Percentiles rank a stretch among this genome's conserved stretches.
phyloP scores from a whole-genome alignment of 1,140 invertebrate species.

The Magallana gigas region DNA sequence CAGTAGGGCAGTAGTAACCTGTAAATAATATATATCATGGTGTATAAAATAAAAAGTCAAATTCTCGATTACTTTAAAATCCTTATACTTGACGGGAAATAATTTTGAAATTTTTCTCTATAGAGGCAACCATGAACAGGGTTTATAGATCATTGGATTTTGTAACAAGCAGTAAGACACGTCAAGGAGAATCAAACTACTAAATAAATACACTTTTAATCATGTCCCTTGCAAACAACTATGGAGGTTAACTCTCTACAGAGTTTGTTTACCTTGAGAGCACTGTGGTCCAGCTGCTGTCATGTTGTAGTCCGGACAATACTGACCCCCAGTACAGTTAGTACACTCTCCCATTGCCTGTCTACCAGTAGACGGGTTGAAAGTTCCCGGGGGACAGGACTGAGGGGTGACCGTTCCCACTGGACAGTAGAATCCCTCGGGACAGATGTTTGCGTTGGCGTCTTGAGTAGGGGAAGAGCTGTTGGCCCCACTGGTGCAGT shows the following conservation, averaged over 20 bases:
- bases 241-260: not conserved
- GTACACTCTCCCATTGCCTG: constrained; percentile 67
- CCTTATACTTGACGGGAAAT: too few relatives aligned
- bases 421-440: constrained; percentile 74
- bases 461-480: constrained; percentile 69
- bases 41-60: too few relatives aligned
- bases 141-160: too few relatives aligned
- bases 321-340: constrained; percentile 71
- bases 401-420: constrained; percentile 63
- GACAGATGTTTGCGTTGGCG: constrained; percentile 69
- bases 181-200: too few relatives aligned
- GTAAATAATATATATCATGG: constrained; percentile 22
- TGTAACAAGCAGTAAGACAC: too few relatives aligned
- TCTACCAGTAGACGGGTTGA: constrained; percentile 63
- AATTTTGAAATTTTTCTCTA: too few relatives aligned
- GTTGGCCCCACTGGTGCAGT: constrained; percentile 71
- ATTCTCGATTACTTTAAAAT: too few relatives aligned
- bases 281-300: constrained; percentile 66
- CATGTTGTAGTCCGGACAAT: constrained; percentile 74
- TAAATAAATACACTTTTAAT: too few relatives aligned
- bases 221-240: too few relatives aligned
- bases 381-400: constrained; percentile 73
- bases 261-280: constrained; percentile 62
- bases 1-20: constrained; percentile 74
- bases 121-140: too few relatives aligned